Conservation (phyloP, 2,113 vertebrate species). For the Campylomormyrus tamandua region DNA sequence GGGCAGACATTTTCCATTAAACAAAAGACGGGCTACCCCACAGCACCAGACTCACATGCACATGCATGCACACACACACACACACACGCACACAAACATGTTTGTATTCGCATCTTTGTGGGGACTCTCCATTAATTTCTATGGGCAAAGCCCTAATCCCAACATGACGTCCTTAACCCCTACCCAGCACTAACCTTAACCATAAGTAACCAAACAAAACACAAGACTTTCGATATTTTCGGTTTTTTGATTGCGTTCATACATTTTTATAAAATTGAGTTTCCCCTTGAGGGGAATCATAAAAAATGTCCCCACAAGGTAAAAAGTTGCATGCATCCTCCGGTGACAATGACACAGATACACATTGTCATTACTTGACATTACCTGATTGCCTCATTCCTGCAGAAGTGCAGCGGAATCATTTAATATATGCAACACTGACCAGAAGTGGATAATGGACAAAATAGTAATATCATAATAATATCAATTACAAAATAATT, state of each 20-base stretch:
- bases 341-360: not conserved
- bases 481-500: not conserved
- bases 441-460: not conserved
- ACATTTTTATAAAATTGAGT: not conserved
- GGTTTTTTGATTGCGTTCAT: not conserved
- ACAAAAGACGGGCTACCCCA: conserved; percentile 36
- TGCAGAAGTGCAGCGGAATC: not conserved
- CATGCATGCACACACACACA: not conserved
- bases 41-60: conserved; percentile 15
- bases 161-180: not conserved
- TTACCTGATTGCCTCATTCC: not conserved
- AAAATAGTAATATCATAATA: not conserved
- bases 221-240: not conserved
- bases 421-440: not conserved
- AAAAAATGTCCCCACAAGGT: not conserved
- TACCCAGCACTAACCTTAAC: not conserved
- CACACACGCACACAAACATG: not conserved
- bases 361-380: not conserved
- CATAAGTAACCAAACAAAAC: not conserved
- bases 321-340: not conserved
- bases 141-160: not conserved
- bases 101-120: not conserved
- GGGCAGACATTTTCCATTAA: conserved; percentile 55
- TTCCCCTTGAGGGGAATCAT: not conserved
- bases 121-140: not conserved